Conservation (phyloP, 2,888 invertebrate species). For the Netelia virgata region DNA sequence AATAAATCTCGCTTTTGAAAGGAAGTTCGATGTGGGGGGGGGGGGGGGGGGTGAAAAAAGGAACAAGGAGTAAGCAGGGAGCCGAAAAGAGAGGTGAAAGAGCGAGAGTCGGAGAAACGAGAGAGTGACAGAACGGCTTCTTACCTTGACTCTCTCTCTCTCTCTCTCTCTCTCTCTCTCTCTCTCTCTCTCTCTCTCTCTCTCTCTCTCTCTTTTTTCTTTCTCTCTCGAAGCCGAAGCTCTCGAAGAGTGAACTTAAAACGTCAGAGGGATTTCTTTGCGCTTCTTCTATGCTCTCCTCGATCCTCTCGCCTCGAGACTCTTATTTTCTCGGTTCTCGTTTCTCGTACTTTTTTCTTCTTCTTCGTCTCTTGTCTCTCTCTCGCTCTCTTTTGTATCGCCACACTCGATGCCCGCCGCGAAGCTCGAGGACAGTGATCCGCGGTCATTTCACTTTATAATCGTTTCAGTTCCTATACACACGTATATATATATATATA, state of each 20-base stretch:
- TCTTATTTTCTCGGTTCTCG: conserved; percentile 57
- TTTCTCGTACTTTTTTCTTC: conserved; percentile 37
- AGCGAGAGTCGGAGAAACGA: conserved; percentile 5
- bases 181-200: too few relatives aligned
- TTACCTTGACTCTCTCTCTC: conserved; percentile 22
- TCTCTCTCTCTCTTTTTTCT: too few relatives aligned
- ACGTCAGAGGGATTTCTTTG: conserved; percentile 51
- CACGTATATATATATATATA: conserved; percentile 32
- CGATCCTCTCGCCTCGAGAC: conserved; percentile 21
- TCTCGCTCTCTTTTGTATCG: conserved; percentile 13
- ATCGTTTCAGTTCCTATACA: conserved; percentile 68
- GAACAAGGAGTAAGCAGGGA: conserved; percentile 22
- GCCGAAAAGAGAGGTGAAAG: conserved; percentile 35
- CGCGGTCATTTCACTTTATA: conserved; percentile 80
- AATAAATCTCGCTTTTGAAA: conserved; percentile 59
- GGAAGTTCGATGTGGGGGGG: conserved; percentile 1
- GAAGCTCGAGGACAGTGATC: conserved; percentile 77
- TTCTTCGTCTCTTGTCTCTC: conserved; percentile 19
- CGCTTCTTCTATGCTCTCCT: conserved; percentile 27
- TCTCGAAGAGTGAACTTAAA: conserved; percentile 45
- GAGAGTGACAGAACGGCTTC: conserved; percentile 54
- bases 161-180: too few relatives aligned
- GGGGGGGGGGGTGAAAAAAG: neutral
- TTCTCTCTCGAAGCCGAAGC: too few relatives aligned
- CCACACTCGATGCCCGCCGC: conserved; percentile 42